Conservation (phyloP, 2,888 invertebrate species). For the Coecobrya sp. region DNA sequence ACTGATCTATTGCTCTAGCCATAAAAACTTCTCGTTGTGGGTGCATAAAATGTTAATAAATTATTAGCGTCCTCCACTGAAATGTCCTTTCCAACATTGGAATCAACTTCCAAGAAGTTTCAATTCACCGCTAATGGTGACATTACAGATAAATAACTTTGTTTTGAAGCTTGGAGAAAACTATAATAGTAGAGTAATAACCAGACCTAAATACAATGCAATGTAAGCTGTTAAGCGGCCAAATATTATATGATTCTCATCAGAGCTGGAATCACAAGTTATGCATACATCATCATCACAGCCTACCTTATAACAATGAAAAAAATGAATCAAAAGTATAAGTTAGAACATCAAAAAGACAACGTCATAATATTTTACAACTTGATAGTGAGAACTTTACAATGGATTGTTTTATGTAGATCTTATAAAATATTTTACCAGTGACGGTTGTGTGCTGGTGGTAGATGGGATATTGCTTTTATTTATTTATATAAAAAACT, state of each 20-base stretch:
- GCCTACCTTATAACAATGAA: neutral
- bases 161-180: neutral
- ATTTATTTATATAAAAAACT: neutral
- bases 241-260: neutral
- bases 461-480: neutral
- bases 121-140: neutral
- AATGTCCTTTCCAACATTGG: neutral
- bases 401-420: neutral
- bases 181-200: too few relatives aligned
- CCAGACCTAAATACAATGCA: neutral
- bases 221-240: neutral
- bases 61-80: neutral
- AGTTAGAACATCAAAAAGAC: neutral
- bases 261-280: neutral
- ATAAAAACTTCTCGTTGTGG: neutral
- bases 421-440: slow-evolving; percentile 2
- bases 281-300: neutral
- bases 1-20: neutral
- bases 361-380: neutral
- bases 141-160: neutral
- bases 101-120: neutral
- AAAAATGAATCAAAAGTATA: slow-evolving; percentile 4
- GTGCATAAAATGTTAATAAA: neutral
- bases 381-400: neutral
- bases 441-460: neutral